These are phyloP conservation scores for Speoplatyrhinus poulsoni DNA, from an alignment of 2,113 vertebrate species.

Conservation along the genomic window DNA sequence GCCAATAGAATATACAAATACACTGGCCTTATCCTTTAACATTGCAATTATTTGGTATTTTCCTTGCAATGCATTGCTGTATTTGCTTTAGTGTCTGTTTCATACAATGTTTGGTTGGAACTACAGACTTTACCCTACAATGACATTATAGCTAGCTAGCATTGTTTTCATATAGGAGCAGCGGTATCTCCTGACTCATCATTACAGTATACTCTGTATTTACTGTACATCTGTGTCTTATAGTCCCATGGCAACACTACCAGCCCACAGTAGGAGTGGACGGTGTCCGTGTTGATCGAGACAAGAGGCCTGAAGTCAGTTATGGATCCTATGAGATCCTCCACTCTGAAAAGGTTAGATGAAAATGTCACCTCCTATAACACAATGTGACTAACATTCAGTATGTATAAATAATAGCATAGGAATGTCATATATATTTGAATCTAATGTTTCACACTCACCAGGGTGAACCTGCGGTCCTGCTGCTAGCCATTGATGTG, in stretches of 20 bases:
- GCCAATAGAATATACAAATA: no score
- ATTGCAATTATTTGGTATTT: no score
- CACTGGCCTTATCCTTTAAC: no score
- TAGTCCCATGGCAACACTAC: conserved; percentile 78
- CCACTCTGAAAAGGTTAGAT: conserved; percentile 55
- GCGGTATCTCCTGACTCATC: not conserved
- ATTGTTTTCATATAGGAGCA: not conserved
- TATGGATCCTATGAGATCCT: conserved; percentile 78
- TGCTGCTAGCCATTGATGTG: conserved; percentile 78
- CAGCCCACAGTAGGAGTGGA: conserved; percentile 69
- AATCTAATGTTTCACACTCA: no score
- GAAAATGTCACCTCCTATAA: not conserved
- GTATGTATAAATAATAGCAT: not conserved
- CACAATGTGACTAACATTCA: not conserved
- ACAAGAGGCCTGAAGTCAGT: conserved; percentile 71
- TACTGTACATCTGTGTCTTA: not conserved
- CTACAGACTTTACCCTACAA: not conserved
- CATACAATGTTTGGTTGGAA: no score
- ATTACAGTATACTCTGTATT: not conserved
- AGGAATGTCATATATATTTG: no score
- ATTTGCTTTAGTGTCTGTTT: no score
- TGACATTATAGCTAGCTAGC: not conserved
- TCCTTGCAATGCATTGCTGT: no score
- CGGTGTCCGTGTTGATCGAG: conserved; percentile 62
- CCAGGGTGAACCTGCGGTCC: conserved; percentile 65